phyloP scores from a whole-genome alignment of 2,113 vertebrate genomes.

The Numenius arquata region DNA sequence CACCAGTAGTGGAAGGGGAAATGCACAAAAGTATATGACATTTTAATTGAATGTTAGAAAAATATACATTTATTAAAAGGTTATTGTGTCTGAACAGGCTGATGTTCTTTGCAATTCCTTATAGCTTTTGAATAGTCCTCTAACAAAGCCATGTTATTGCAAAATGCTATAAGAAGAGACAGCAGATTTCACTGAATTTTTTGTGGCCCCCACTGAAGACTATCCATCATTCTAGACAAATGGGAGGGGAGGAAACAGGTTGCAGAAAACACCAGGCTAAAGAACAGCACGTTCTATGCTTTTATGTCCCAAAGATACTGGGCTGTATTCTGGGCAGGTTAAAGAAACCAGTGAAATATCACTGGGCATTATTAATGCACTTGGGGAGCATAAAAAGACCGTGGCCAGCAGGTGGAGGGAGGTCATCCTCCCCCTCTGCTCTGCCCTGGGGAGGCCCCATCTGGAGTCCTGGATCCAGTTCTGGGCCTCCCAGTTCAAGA shows the following conservation, averaged over 20 bases:
- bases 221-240: neutral
- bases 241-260: neutral
- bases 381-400: no score
- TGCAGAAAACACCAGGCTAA: neutral
- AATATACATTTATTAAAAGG: conserved; percentile 6
- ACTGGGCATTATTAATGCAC: no score
- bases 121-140: neutral
- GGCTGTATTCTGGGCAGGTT: neutral
- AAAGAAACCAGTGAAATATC: neutral
- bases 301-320: neutral
- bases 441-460: no score
- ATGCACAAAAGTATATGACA: neutral
- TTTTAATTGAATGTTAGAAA: conserved; percentile 32
- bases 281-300: neutral
- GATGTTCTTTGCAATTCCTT: neutral
- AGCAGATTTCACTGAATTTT: neutral
- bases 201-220: neutral
- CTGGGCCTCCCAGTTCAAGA: no score
- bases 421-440: no score
- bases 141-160: neutral
- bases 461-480: no score
- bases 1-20: neutral
- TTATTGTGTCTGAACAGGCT: neutral
- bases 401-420: no score
- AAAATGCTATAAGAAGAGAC: neutral